Base-by-base conservation (phyloP, 2,888 invertebrate genomes). In the Lutraria lutraria region DNA sequence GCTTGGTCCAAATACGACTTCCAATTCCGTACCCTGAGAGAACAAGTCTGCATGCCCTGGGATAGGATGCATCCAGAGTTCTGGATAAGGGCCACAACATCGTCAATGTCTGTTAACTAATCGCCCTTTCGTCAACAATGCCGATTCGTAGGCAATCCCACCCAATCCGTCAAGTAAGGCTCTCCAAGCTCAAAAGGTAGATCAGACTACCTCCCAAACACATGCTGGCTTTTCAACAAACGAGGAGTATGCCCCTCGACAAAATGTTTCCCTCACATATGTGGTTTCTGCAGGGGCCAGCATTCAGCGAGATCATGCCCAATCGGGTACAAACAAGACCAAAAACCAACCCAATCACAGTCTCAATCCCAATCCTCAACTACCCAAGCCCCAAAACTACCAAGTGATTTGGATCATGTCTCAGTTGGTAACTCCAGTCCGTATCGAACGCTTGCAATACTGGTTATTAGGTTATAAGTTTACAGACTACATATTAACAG, bases 1-100 rank as follows among this genome's bases (percentile, higher is more conserved):
- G 31, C 83, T 29, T 83, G 83, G 83, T 25, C 52, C 10, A 53
- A 29, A 25, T 83, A 83, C 29, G 83, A 60, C 43, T 29, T 25
- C 2, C 31, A 60, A 4, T 83, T 83, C 83, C n/a, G 83, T n/a
- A 56, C 25, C 25, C 25, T 60, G 21, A 29, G 60, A 43, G 56
- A 56, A 12, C 54, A 60, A 83, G 12, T 53, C 29, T 60, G 25
- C 3, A 29, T 21, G 29, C 52, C 52, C 52, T 34, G 80, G 68
- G 68, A 68, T 25, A n/a, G 25, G 25, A 68, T 68, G 25, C 68
- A 68, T 25, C 68, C n/a, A 29, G 34, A 34, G 29, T 25, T 68
- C 13, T 68, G 29, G n/a, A 25, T 68, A 21, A 10, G 68, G 29
- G 29, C 68, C 68, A n/a, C 68, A 25, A 25, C 68, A 10, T 68